Conservation (phyloP, 2,797 vertebrate species). For the Peromyscus melanophrys region DNA sequence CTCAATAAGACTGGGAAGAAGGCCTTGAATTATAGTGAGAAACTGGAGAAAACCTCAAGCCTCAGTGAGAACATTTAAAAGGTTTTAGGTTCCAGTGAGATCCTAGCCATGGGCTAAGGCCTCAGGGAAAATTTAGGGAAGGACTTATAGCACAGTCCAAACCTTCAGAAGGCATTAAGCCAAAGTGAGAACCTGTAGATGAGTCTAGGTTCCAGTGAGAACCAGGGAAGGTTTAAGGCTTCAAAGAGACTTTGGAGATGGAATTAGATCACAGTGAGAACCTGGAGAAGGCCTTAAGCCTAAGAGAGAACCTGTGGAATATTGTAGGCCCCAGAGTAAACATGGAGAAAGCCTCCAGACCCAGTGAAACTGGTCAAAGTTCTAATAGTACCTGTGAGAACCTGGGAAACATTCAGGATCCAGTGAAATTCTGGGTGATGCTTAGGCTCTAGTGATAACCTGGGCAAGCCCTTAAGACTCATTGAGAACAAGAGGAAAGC, state of each 20-base stretch:
- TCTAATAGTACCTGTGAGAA: not conserved
- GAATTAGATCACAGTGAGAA: too few relatives aligned
- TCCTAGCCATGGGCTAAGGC: too few relatives aligned
- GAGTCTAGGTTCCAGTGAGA: not conserved
- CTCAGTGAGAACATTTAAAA: too few relatives aligned
- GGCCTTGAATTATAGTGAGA: too few relatives aligned
- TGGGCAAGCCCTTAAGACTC: not conserved
- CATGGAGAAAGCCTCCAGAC: not conserved
- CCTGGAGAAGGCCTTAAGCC: too few relatives aligned
- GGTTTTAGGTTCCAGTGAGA: too few relatives aligned
- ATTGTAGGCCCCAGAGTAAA: too few relatives aligned
- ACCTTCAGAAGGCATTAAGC: not conserved
- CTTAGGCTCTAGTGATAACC: not conserved
- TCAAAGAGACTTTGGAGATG: too few relatives aligned
- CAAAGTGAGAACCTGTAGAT: not conserved
- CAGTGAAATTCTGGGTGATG: not conserved
- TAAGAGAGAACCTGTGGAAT: too few relatives aligned
- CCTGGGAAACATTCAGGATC: not conserved
- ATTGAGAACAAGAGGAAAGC: not conserved
- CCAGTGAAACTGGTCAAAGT: not conserved
- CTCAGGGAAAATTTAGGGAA: not conserved
- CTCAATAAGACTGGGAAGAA: not conserved
- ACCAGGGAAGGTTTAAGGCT: too few relatives aligned
- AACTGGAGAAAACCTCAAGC: not conserved
- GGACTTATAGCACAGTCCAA: not conserved